These are phyloP conservation scores for Taenaris catops DNA, from an alignment of 2,888 invertebrate species.

Conservation along the genomic window DNA sequence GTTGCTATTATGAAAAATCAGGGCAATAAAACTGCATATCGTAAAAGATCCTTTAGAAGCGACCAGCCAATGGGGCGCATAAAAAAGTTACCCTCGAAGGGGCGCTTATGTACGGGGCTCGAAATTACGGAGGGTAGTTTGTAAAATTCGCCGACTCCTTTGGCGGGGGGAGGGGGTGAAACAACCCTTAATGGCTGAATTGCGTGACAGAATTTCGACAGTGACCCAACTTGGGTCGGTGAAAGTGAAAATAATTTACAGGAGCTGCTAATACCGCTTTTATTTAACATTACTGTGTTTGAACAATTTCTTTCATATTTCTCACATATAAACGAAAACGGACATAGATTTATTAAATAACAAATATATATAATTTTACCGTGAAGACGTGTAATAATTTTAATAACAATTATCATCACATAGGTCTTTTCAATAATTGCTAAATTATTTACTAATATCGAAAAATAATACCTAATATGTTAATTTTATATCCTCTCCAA, in stretches of 20 bases:
- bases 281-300: too few relatives aligned
- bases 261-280: conserved; percentile 43
- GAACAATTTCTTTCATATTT: too few relatives aligned
- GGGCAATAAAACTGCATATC: conserved; percentile 50
- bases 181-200: conserved; percentile 76
- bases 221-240: conserved; percentile 69
- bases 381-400: too few relatives aligned
- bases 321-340: too few relatives aligned
- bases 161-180: conserved; percentile 39
- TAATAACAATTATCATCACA: too few relatives aligned
- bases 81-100: conserved; percentile 46
- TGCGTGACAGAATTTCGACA: conserved; percentile 79
- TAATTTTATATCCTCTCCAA: too few relatives aligned
- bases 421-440: too few relatives aligned
- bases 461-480: too few relatives aligned
- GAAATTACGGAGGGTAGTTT: conserved; percentile 69
- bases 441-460: too few relatives aligned
- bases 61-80: conserved; percentile 41
- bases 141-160: conserved; percentile 70
- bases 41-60: conserved; percentile 47
- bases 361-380: too few relatives aligned
- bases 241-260: conserved; percentile 73
- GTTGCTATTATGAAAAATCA: conserved; percentile 35
- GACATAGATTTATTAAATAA: too few relatives aligned
- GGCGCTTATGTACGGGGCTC: conserved; percentile 51